These are phyloP conservation scores for Eupithecia subfuscata DNA, from an alignment of 2,888 invertebrate species.

Conservation along the genomic window DNA sequence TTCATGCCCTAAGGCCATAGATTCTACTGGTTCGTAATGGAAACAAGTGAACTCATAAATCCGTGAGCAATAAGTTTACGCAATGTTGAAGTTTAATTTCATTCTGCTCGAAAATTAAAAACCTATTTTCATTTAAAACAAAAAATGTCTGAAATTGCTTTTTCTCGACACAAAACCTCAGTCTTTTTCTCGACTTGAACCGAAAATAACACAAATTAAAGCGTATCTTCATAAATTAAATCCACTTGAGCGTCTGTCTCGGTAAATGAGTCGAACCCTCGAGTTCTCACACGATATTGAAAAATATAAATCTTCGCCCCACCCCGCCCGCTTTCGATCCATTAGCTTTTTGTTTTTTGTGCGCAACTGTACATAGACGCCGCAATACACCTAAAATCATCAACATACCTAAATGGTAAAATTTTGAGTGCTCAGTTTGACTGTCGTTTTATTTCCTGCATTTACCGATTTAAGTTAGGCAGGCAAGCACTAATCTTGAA, in stretches of 20 bases:
- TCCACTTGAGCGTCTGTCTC: constrained; percentile 63
- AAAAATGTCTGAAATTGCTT: constrained; percentile 4
- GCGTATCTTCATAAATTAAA: constrained; percentile 73
- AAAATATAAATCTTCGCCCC: constrained; percentile 77
- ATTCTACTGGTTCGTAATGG: background rate
- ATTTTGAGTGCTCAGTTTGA: no score
- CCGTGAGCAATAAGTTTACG: background rate
- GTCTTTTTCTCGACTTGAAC: constrained; percentile 36
- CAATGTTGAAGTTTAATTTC: background rate
- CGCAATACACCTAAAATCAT: background rate
- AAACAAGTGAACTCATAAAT: background rate
- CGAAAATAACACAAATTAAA: constrained; percentile 62
- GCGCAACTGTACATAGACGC: constrained; percentile 26
- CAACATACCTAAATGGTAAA: background rate
- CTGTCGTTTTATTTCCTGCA: no score
- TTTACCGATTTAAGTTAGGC: background rate
- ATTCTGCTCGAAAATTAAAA: constrained; percentile 4
- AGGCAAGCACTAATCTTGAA: background rate
- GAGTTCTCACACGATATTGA: constrained; percentile 75
- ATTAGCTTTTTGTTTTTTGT: constrained; percentile 61
- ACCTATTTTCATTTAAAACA: constrained; percentile 5
- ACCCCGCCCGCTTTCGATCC: constrained; percentile 68
- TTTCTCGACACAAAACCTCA: background rate
- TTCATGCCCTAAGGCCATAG: background rate
- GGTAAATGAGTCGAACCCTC: constrained; percentile 54